Percentiles rank a stretch among this genome's conserved stretches.
These are phyloP conservation scores for Mya arenaria DNA, from an alignment of 1,140 invertebrate genomes.

Conservation along the genomic window DNA sequence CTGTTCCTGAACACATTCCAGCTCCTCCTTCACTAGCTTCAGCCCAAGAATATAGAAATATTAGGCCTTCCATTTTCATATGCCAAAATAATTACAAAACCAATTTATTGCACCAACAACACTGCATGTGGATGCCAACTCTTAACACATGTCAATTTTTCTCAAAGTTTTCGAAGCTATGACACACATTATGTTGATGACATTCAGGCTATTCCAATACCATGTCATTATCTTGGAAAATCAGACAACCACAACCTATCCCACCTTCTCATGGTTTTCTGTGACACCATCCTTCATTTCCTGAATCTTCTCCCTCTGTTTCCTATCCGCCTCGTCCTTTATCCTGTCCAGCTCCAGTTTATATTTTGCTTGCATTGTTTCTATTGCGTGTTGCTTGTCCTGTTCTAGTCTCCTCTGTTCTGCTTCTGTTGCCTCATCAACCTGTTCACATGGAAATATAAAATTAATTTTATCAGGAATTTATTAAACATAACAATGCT, in stretches of 20 bases:
- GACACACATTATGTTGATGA: too few relatives aligned
- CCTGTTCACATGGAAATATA: constrained; percentile 53
- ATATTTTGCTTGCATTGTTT: constrained; percentile 62
- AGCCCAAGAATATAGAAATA: too few relatives aligned
- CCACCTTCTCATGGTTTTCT: constrained; percentile 71
- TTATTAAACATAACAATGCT: too few relatives aligned
- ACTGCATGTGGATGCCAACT: too few relatives aligned
- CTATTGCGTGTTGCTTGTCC: constrained; percentile 63
- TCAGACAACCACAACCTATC: not conserved
- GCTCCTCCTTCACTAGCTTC: too few relatives aligned
- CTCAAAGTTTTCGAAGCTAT: too few relatives aligned
- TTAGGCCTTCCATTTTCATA: too few relatives aligned
- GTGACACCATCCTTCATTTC: constrained; percentile 59
- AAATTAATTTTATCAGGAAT: not conserved
- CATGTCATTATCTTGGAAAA: not conserved
- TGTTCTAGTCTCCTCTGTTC: constrained; percentile 71
- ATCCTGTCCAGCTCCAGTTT: constrained; percentile 64
- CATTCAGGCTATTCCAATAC: too few relatives aligned
- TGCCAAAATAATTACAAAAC: too few relatives aligned
- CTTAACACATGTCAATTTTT: too few relatives aligned
- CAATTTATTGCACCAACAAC: too few relatives aligned
- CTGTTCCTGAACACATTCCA: too few relatives aligned
- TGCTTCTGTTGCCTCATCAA: constrained; percentile 65
- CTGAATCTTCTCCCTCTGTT: constrained; percentile 71
- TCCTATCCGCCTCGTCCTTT: constrained; percentile 67